Conservation (phyloP, 2,797 vertebrate species). For the Phalanger gymnotis region DNA sequence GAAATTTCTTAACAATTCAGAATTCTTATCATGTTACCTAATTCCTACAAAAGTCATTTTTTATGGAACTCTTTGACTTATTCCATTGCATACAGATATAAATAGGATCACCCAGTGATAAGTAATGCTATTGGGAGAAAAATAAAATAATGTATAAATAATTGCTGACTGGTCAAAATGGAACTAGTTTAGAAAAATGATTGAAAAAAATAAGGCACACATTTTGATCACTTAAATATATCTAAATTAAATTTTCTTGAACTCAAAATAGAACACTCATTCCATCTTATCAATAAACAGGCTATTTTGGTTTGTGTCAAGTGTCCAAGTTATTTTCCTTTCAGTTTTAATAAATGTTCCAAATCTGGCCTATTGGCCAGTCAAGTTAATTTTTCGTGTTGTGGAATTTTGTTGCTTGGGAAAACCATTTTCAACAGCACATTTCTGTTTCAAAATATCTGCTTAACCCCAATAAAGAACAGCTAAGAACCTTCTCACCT, state of each 20-base stretch:
- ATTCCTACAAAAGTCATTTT: constrained; percentile 5
- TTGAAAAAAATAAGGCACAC: constrained; percentile 50
- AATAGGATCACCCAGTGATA: constrained; percentile 51
- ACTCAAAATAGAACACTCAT: constrained; percentile 17
- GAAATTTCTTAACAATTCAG: not conserved
- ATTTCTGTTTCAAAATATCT: constrained; percentile 41
- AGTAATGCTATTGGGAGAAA: constrained; percentile 17
- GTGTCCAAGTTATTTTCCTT: constrained; percentile 58
- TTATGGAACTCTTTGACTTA: not conserved
- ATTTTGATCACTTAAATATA: constrained; percentile 43
- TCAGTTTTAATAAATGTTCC: constrained; percentile 58
- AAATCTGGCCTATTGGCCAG: constrained; percentile 27
- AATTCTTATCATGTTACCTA: constrained; percentile 23
- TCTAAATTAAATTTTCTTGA: constrained; percentile 52
- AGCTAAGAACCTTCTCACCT: constrained; percentile 52
- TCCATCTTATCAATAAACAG: constrained; percentile 47
- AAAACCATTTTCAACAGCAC: constrained; percentile 62
- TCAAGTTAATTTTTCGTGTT: constrained; percentile 67
- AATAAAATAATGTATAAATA: constrained; percentile 58
- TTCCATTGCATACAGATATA: constrained; percentile 1
- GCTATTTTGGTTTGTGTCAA: constrained; percentile 45
- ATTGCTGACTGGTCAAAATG: constrained; percentile 50
- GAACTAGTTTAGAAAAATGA: constrained; percentile 30
- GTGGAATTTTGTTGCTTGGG: constrained; percentile 51
- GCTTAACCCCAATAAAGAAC: constrained; percentile 33